Conservation (phyloP, 2,797 vertebrate genomes). For the Sebastes kiyomatsui region DNA sequence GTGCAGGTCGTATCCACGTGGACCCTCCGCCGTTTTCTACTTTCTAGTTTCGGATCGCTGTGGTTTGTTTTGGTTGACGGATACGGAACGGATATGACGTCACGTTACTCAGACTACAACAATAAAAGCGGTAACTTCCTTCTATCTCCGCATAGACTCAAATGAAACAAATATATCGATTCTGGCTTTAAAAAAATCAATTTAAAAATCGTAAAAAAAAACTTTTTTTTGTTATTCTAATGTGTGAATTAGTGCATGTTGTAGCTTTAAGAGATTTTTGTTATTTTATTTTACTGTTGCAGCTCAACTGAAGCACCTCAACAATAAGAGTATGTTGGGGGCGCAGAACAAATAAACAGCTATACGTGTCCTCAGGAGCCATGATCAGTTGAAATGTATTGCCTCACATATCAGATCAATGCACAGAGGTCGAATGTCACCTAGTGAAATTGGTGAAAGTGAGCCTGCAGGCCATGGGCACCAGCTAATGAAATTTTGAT, state of each 20-base stretch:
- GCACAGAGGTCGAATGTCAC: constrained; percentile 71
- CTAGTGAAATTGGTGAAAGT: constrained; percentile 68
- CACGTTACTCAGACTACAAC: too few species aligned
- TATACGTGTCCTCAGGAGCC: background rate
- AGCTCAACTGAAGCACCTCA: background rate
- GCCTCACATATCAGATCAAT: constrained; percentile 53
- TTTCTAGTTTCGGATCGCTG: too few species aligned
- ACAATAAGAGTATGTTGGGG: background rate
- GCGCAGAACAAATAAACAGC: background rate
- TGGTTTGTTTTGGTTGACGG: too few species aligned
- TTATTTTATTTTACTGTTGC: background rate
- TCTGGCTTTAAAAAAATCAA: too few species aligned
- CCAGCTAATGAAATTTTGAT: constrained; percentile 78
- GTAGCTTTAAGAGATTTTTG: background rate
- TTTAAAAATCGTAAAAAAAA: too few species aligned
- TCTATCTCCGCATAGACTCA: too few species aligned
- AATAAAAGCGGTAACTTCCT: too few species aligned
- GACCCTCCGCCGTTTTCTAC: too few species aligned
- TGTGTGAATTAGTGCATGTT: background rate
- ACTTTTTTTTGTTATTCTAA: background rate
- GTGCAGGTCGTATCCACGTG: too few species aligned
- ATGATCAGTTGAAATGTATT: constrained; percentile 45
- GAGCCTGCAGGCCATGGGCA: constrained; percentile 55
- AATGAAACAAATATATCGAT: too few species aligned
- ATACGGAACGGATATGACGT: too few species aligned